Percentiles rank a stretch among this genome's conserved stretches.
These are phyloP conservation scores for Lagodon rhomboides DNA, from an alignment of 2,797 vertebrate species.

Conservation along the genomic window DNA sequence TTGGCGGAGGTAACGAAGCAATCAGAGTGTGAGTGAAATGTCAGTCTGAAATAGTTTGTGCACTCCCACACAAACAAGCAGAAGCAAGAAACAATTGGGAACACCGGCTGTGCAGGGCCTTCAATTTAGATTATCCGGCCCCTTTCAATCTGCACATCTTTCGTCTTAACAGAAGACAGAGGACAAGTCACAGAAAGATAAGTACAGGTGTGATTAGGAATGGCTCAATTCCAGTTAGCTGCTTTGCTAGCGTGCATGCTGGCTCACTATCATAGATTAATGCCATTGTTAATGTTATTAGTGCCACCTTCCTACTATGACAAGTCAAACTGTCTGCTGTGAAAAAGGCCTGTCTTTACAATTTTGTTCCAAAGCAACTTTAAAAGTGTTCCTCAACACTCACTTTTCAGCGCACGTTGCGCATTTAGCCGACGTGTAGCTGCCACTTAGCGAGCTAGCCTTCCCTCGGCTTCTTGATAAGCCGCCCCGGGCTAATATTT, in stretches of 20 bases:
- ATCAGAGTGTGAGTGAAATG: conserved; percentile 22
- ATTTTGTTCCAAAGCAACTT: neutral
- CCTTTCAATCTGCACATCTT: conserved; percentile 9
- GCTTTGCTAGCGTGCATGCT: neutral
- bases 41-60: conserved; percentile 29
- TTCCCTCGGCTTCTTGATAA: neutral
- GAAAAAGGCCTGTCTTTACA: neutral
- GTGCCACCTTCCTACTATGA: neutral
- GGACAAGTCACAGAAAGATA: conserved; percentile 2
- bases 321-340: neutral
- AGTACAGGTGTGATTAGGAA: neutral
- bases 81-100: no score
- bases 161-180: neutral
- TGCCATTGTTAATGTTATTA: neutral
- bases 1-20: neutral
- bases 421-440: neutral
- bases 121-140: neutral
- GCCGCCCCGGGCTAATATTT: neutral
- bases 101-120: neutral
- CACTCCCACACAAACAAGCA: neutral
- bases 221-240: neutral
- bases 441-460: neutral
- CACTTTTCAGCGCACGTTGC: neutral
- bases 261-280: neutral
- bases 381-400: neutral